A percentile compares a stretch with the other conserved stretches of the same genome.
phyloP scores from a whole-genome alignment of 2,888 invertebrate species.

The Neoscelio sp. region DNA sequence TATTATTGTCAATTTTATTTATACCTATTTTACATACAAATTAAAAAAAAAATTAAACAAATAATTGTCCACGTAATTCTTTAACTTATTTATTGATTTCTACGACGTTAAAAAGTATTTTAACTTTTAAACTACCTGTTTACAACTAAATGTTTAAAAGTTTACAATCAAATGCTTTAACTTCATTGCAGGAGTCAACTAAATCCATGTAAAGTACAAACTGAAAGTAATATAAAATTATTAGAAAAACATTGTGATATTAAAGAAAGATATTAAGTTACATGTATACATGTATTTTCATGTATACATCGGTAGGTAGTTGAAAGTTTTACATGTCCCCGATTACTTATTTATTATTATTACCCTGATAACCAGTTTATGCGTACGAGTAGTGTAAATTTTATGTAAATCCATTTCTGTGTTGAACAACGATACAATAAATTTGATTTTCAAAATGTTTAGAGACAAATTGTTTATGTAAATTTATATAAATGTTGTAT shows the following conservation, averaged over 20 bases:
- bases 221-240: too few relatives aligned
- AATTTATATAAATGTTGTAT: too few relatives aligned
- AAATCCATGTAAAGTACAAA: too few relatives aligned
- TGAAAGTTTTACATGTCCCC: constrained; percentile 20
- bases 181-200: too few relatives aligned
- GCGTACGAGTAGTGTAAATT: too few relatives aligned
- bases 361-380: too few relatives aligned
- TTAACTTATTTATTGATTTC: constrained; percentile 12
- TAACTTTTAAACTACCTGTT: background rate
- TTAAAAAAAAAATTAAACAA: background rate
- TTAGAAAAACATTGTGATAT: too few relatives aligned
- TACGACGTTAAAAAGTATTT: constrained; percentile 1
- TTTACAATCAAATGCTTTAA: background rate
- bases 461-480: too few relatives aligned
- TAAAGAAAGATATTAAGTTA: too few relatives aligned
- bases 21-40: background rate
- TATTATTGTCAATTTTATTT: background rate
- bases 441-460: too few relatives aligned
- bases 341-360: constrained; percentile 26
- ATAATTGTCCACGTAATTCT: constrained; percentile 8
- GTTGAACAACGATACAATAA: too few relatives aligned
- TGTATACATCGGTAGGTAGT: constrained; percentile 2
- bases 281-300: background rate
- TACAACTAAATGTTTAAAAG: background rate
- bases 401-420: too few relatives aligned